Evolutionary conservation across 1,140 invertebrate species (phyloP).

Genomic region (Eumeta japonica): DNA sequence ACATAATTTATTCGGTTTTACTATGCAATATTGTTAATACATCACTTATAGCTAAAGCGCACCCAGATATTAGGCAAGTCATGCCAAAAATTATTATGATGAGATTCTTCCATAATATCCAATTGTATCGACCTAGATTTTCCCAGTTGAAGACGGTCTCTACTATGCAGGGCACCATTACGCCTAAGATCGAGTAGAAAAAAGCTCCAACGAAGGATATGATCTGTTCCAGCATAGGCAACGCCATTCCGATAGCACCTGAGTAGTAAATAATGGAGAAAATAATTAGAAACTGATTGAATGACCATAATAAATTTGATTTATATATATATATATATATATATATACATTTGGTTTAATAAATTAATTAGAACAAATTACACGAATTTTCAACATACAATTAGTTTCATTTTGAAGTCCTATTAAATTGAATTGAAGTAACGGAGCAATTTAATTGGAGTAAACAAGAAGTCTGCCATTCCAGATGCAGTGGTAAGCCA

Average conservation of each 20-base stretch:
- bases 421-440: no score
- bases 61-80: slow-evolving; percentile 64
- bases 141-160: slow-evolving; percentile 72
- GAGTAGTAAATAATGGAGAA: slow-evolving; percentile 14
- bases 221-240: slow-evolving; percentile 81
- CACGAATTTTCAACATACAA: no score
- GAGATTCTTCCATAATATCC: slow-evolving; percentile 68
- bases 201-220: slow-evolving; percentile 88
- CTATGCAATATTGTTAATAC: slow-evolving; percentile 24
- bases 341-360: no score
- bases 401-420: no score
- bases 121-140: slow-evolving; percentile 62
- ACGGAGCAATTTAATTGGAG: no score
- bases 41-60: slow-evolving; percentile 33
- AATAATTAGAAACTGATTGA: no score
- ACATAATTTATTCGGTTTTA: slow-evolving; percentile 22
- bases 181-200: slow-evolving; percentile 80
- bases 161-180: slow-evolving; percentile 80
- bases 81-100: slow-evolving; percentile 62
- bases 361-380: no score
- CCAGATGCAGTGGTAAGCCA: no score
- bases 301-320: no score
- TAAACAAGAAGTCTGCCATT: no score
- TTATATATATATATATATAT: no score
- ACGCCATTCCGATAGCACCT: slow-evolving; percentile 71